Evolutionary conservation across 1,140 invertebrate species (phyloP).

Genomic region (Dryas iulia): DNA sequence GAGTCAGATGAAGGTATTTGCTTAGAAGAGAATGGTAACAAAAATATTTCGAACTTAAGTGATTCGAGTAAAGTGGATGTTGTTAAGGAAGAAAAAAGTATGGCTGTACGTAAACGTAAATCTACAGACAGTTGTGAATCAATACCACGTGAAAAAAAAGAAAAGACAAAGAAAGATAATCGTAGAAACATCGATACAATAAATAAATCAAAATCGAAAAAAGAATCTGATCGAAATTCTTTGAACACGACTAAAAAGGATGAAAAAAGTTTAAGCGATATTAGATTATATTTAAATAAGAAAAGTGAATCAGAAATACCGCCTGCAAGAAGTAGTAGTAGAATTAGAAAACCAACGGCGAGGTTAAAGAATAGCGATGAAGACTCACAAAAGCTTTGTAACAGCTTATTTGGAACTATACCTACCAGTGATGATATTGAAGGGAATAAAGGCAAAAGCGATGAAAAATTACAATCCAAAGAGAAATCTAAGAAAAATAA

Average conservation of each 20-base stretch:
- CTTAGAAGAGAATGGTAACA: conserved; percentile 33
- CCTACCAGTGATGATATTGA: background rate
- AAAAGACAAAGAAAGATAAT: conserved; percentile 63
- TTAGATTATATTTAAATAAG: background rate
- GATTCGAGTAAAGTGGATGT: background rate
- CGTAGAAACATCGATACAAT: conserved; percentile 44
- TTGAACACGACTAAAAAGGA: background rate
- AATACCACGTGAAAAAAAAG: conserved; percentile 10
- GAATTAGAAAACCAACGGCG: conserved; percentile 54
- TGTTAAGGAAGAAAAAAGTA: background rate
- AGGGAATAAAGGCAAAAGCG: background rate
- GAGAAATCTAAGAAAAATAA: conserved; percentile 11
- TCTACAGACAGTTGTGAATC: background rate
- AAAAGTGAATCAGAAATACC: conserved; percentile 42
- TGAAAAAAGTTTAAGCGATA: background rate
- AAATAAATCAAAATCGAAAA: background rate
- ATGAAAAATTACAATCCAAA: background rate
- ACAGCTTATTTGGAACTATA: background rate
- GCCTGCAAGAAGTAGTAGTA: conserved; percentile 50
- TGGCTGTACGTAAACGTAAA: background rate
- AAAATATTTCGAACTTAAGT: background rate
- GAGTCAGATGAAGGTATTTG: conserved; percentile 15
- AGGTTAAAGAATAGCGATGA: conserved; percentile 41
- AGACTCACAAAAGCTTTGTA: background rate
- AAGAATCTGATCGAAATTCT: background rate